Evolutionary conservation across 92 coral and sea anemone species (phyloP), one percentile per base, ranked within the genome.

Genomic region (Porites cylindrica): DNA sequence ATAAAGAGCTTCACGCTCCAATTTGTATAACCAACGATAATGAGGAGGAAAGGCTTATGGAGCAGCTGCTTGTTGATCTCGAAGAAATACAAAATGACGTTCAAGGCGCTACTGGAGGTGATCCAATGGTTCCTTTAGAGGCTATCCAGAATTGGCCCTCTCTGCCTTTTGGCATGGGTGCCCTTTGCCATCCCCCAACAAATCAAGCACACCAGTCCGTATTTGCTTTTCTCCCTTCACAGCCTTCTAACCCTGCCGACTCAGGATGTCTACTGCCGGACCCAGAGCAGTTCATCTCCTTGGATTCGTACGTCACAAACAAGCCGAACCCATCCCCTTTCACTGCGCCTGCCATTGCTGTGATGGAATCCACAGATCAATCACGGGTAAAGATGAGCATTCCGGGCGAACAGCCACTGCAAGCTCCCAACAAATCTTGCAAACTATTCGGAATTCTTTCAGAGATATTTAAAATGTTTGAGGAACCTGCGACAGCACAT

Each of bases 381-480:
- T 32, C 8, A 53, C 69, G 1, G 7, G 32, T 61, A 18, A 59
- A 3, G 7, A 52, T 18, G 78, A 73, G 62, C 54, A 32, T 11
- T 56, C 6, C 18, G 9, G 32, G 17, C 5, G 43, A 81, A 16
- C 81, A 77, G 17, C 53, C 38, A 59, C 16, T 23, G 3, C 17
- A 7, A 16, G 52, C 53, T 13, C 51, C 63, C 56, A 68, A n/a
- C 19, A 29, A 32, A 14, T 8, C 54, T 58, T 29, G 38, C 29
- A 81, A 14, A 18, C 53, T 69, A 24, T 81, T 81, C 29, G 77
- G 85, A 81, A 26, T 81, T 26, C 66, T 81, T 3, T 18, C 85
- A 1, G 66, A 81, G 32, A 81, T 81, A 70, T 3, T 81, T 10
- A 66, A 23, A 9, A 24, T 81, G 77, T 17, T 81, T 81, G 85